Evolutionary conservation across 2,888 invertebrate genomes (phyloP).

Genomic region (Stictocephala bisonia): DNA sequence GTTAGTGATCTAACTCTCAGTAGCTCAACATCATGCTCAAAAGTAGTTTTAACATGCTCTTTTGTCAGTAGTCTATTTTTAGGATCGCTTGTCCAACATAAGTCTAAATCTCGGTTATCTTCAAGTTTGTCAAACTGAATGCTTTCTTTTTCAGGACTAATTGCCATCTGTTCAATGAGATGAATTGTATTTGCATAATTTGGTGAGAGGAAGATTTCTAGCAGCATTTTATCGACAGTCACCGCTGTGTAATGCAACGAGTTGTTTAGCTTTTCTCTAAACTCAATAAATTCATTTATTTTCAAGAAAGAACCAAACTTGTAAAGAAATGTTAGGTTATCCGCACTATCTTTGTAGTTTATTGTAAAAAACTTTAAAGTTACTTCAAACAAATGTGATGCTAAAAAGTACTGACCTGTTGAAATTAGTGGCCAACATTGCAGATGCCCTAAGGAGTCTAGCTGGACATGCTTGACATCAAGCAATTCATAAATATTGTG

Average conservation of each 20-base stretch:
- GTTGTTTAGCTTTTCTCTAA: slow-evolving; percentile 82
- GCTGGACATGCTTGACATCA: slow-evolving; percentile 93
- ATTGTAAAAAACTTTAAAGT: slow-evolving; percentile 88
- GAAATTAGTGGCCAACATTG: slow-evolving; percentile 81
- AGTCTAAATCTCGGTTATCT: slow-evolving; percentile 83
- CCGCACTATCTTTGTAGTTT: slow-evolving; percentile 91
- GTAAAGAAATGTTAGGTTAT: slow-evolving; percentile 91
- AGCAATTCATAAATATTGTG: slow-evolving; percentile 79
- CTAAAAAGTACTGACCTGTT: slow-evolving; percentile 77
- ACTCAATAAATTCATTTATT: slow-evolving; percentile 88
- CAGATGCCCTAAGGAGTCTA: slow-evolving; percentile 90
- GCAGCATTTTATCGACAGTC: slow-evolving; percentile 67
- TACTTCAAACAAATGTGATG: slow-evolving; percentile 76
- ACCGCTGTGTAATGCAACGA: slow-evolving; percentile 81
- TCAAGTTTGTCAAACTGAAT: slow-evolving; percentile 68
- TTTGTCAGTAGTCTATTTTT: slow-evolving; percentile 59
- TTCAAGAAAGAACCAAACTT: slow-evolving; percentile 95
- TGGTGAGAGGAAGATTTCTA: slow-evolving; percentile 56
- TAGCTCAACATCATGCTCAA: slow-evolving; percentile 51
- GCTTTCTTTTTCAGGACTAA: slow-evolving; percentile 71
- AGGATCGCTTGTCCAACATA: slow-evolving; percentile 78
- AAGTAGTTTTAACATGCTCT: slow-evolving; percentile 53
- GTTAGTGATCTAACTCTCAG: slow-evolving; percentile 50
- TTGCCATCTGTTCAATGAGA: slow-evolving; percentile 69
- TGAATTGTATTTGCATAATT: slow-evolving; percentile 65